phyloP scores from a whole-genome alignment of 2,113 vertebrate genomes.

The Paraplagusia blochii region DNA sequence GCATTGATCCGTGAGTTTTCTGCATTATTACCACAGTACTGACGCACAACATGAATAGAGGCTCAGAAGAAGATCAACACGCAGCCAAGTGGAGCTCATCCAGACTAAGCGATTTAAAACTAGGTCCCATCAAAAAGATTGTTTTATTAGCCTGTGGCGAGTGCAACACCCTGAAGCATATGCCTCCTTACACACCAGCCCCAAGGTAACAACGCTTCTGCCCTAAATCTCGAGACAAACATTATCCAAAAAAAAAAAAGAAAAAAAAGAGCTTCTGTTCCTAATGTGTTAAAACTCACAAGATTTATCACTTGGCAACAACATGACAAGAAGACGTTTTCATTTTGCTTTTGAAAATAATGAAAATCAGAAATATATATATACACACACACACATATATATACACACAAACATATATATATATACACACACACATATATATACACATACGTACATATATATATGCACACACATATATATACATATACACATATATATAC shows the following conservation, averaged over 20 bases:
- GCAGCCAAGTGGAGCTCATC: slow-evolving; percentile 24
- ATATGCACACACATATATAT: too few species aligned
- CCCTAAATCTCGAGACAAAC: slow-evolving; percentile 40
- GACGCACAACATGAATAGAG: too few species aligned
- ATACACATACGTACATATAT: too few species aligned
- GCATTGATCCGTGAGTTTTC: too few species aligned
- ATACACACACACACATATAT: too few species aligned
- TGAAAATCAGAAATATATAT: too few species aligned
- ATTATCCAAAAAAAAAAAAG: slow-evolving; percentile 12
- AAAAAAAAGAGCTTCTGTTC: neutral
- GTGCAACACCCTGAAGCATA: slow-evolving; percentile 27
- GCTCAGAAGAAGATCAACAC: slow-evolving; percentile 30
- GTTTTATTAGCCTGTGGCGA: slow-evolving; percentile 47
- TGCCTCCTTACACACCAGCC: slow-evolving; percentile 32
- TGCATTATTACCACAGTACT: too few species aligned
- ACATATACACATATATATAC: too few species aligned
- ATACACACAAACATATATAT: too few species aligned
- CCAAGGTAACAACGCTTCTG: slow-evolving; percentile 43
- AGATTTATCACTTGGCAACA: neutral
- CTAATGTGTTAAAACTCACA: neutral
- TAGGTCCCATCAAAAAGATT: slow-evolving; percentile 61
- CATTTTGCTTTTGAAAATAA: too few species aligned
- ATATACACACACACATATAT: too few species aligned
- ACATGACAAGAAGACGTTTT: too few species aligned
- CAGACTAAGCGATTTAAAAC: slow-evolving; percentile 28